phyloP scores from a whole-genome alignment of 92 coral and sea anemone species.

The Phymanthus crucifer region DNA sequence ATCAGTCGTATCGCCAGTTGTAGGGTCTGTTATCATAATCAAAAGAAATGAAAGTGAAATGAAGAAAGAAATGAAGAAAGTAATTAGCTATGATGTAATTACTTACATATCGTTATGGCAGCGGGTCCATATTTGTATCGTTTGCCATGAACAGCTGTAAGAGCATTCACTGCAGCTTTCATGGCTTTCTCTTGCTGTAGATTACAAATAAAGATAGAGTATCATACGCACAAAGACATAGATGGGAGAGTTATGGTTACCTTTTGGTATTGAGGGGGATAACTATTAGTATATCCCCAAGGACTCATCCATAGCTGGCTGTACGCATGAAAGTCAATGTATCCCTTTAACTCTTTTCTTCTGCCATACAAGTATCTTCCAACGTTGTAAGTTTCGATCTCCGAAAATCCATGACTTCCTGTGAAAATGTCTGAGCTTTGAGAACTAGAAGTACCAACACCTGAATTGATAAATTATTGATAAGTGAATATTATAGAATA shows the following conservation, averaged over 20 bases:
- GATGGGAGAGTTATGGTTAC: background rate
- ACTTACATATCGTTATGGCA: conserved; percentile 82
- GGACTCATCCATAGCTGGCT: conserved; percentile 88
- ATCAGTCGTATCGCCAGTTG: conserved; percentile 88
- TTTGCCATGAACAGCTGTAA: conserved; percentile 55
- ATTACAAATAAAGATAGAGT: background rate
- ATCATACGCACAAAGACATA: background rate
- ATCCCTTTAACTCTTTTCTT: conserved; percentile 66
- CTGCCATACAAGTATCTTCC: conserved; percentile 56
- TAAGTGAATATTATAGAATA: background rate
- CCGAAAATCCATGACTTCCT: conserved; percentile 73
- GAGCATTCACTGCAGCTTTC: conserved; percentile 76
- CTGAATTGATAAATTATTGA: conserved; percentile 32
- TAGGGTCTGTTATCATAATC: conserved; percentile 52
- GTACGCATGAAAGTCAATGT: conserved; percentile 84
- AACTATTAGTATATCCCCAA: conserved; percentile 64
- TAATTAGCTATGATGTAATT: background rate
- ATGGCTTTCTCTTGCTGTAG: conserved; percentile 61
- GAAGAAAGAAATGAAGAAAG: background rate
- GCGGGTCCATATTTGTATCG: conserved; percentile 69
- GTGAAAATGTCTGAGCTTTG: conserved; percentile 62
- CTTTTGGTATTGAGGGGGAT: conserved; percentile 55
- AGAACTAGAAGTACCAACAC: conserved; percentile 62
- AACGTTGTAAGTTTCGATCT: conserved; percentile 73
- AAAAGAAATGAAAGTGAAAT: background rate